These are phyloP conservation scores for Gasterosteus nipponicus DNA, from an alignment of 2,113 vertebrate genomes.

Conservation along the genomic window DNA sequence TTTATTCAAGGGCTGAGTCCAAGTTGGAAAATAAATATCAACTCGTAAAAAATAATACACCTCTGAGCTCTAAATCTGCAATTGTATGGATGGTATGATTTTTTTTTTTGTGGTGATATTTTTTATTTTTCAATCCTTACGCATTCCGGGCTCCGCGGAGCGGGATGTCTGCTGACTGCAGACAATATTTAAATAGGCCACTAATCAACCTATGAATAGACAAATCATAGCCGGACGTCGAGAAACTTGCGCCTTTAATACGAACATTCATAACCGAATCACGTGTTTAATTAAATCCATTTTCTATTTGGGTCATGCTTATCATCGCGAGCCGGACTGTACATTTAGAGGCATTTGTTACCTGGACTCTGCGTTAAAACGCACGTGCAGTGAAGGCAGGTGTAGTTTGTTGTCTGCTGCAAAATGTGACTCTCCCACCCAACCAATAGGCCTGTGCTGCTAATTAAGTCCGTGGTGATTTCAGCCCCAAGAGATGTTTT, in stretches of 20 bases:
- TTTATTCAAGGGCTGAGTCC: neutral
- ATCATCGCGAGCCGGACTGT: neutral
- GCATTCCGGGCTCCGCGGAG: neutral
- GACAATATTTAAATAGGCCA: constrained; percentile 38
- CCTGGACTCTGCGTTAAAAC: constrained; percentile 27
- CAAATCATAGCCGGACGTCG: constrained; percentile 87
- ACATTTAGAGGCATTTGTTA: constrained; percentile 18
- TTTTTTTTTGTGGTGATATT: neutral
- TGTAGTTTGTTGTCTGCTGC: constrained; percentile 41
- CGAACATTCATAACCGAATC: constrained; percentile 85
- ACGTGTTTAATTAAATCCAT: neutral
- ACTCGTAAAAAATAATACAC: neutral
- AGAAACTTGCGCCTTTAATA: constrained; percentile 84
- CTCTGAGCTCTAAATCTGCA: neutral
- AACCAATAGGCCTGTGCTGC: constrained; percentile 86
- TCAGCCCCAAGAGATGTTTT: constrained; percentile 95
- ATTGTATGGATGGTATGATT: neutral
- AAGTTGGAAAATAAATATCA: neutral
- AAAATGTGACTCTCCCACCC: constrained; percentile 66
- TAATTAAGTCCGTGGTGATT: constrained; percentile 98
- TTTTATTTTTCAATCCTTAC: no score
- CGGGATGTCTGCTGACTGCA: constrained; percentile 19
- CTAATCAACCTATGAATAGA: constrained; percentile 78
- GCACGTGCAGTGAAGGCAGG: constrained; percentile 22
- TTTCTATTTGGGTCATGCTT: constrained; percentile 11